A percentile compares a stretch with the other conserved stretches of the same genome.
Conservation (phyloP, 2,888 invertebrate genomes). For the Lycia hirtaria region DNA sequence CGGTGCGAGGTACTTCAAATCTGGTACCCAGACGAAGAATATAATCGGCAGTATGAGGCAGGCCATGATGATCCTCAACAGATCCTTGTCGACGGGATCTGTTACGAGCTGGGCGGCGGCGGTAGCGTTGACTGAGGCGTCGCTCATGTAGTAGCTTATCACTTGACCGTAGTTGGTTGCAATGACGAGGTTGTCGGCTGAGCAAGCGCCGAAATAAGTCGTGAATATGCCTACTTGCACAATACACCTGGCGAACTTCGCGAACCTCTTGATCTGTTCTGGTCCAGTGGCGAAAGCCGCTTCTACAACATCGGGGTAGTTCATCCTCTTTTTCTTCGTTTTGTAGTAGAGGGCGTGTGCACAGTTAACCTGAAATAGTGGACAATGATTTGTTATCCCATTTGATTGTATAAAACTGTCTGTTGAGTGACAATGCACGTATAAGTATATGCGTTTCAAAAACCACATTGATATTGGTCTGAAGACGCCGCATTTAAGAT, state of each 20-base stretch:
- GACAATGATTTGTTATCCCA: no score
- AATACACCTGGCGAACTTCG: slow-evolving; percentile 17
- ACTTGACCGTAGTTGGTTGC: slow-evolving; percentile 32
- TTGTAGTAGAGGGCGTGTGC: slow-evolving; percentile 19
- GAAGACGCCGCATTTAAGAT: no score
- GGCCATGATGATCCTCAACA: slow-evolving; percentile 5
- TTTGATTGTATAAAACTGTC: no score
- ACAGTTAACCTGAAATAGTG: slow-evolving; percentile 4
- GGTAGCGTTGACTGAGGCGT: background rate
- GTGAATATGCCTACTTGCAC: slow-evolving; percentile 26
- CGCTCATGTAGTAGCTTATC: slow-evolving; percentile 15
- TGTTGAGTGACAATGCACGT: no score
- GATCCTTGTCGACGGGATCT: background rate
- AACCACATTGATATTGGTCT: no score
- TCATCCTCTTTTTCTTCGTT: slow-evolving; percentile 62
- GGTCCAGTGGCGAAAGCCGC: slow-evolving; percentile 91
- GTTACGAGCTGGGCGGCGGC: background rate
- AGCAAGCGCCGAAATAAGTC: slow-evolving; percentile 30
- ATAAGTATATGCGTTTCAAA: no score
- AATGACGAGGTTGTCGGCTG: slow-evolving; percentile 26
- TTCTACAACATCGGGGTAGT: slow-evolving; percentile 86
- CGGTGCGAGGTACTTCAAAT: slow-evolving; percentile 90
- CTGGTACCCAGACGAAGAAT: slow-evolving; percentile 25
- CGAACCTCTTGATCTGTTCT: slow-evolving; percentile 43
- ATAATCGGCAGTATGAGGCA: slow-evolving; percentile 6